Conservation (phyloP, 2,888 invertebrate species). For the Cerceris rybyensis region DNA sequence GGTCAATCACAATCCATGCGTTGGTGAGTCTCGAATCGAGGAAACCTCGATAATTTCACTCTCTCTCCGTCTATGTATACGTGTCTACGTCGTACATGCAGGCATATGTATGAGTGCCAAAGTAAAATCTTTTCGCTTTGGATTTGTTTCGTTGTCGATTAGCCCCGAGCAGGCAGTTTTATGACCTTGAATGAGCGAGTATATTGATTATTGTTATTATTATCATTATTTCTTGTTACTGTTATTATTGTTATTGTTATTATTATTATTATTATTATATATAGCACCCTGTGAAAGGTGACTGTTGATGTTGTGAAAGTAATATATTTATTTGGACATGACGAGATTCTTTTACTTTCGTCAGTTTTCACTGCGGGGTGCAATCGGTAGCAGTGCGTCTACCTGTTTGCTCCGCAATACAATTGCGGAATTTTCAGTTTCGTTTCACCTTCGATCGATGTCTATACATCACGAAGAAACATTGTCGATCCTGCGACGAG, state of each 20-base stretch:
- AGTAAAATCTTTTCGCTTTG: slow-evolving; percentile 40
- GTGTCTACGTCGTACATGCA: slow-evolving; percentile 32
- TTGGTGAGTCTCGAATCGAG: slow-evolving; percentile 87
- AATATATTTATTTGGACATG: slow-evolving; percentile 48
- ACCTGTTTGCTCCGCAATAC: slow-evolving; percentile 31
- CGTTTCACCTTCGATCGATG: slow-evolving; percentile 42
- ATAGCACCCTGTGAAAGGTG: slow-evolving; percentile 62
- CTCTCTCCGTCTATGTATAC: slow-evolving; percentile 29
- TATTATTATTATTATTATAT: slow-evolving; percentile 48
- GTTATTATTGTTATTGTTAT: slow-evolving; percentile 41
- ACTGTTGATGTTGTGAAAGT: slow-evolving; percentile 67
- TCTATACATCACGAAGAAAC: slow-evolving; percentile 16
- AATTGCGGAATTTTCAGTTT: slow-evolving; percentile 20
- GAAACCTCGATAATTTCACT: slow-evolving; percentile 22
- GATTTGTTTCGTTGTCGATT: slow-evolving; percentile 42
- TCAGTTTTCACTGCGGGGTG: slow-evolving; percentile 30
- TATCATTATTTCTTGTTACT: slow-evolving; percentile 42
- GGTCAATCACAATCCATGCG: slow-evolving; percentile 96
- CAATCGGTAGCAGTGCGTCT: slow-evolving; percentile 36
- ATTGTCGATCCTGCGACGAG: slow-evolving; percentile 48
- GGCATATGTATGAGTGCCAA: slow-evolving; percentile 30
- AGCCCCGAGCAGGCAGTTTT: slow-evolving; percentile 36
- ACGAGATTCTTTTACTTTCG: slow-evolving; percentile 29
- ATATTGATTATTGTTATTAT: slow-evolving; percentile 38
- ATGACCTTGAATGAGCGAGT: slow-evolving; percentile 53